Evolutionary conservation across 1,140 invertebrate genomes (phyloP), one percentile per base, ranked within the genome.

Genomic region (Telenomus remus): DNA sequence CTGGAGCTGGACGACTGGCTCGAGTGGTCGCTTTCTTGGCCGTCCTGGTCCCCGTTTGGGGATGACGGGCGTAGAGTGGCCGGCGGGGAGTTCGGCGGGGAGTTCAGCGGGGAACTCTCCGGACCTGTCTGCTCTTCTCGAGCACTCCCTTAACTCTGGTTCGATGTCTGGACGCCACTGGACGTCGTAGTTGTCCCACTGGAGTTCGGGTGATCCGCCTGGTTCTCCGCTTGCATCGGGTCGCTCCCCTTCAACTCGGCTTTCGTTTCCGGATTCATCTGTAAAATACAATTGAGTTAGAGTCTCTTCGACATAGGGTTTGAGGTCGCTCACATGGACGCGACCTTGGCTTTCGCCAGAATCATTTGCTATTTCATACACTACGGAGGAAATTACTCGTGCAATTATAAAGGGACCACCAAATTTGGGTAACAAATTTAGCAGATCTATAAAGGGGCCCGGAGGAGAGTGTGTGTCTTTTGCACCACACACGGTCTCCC

Each of bases 361-460:
- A 2, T 11, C 47, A 12, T 19, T 16, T 6, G 3, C 4, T 9
- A 49, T 6, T 9, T 49, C 47, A 10, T 33, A 49, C 5, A 49
- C 47, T 4, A 12, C n/a, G 1, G 27, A 27, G 3, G 57, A 60
- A 0, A 50, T 13, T 0, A 43, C 35, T 0, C 27, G 27, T 10
- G 57, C 39, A 15, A 60, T 13, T 16, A 50, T 16, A n/a, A 27
- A 60, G 5, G 57, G 57, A 9, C 57, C 57, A 1, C 39, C 47
- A 9, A 15, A 60, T 4, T 34, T 46, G 15, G 57, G 48, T 8
- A n/a, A 47, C 47, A 0, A 60, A 12, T 7, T 60, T 60, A 0
- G 57, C 57, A 1, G 57, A 34, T 0, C 37, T 34, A 14, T 60
- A 60, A 3, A 50, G 34, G 1, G 35, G 19, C 0, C 27, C 57